Evolutionary conservation across 1,140 invertebrate species (phyloP).

Genomic region (Arctopsyche grandis): DNA sequence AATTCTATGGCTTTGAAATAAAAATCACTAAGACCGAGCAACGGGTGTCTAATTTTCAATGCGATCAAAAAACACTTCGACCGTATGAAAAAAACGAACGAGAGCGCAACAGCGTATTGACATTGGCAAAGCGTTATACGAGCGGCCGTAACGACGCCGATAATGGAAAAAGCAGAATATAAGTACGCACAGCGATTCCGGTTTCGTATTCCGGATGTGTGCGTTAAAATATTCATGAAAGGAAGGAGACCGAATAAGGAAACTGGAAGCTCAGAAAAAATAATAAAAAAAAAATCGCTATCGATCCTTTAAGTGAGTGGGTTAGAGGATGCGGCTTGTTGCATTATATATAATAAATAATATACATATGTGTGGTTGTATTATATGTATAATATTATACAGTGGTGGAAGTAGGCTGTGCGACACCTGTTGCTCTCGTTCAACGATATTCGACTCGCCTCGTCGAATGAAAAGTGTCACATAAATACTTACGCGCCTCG

Average conservation of each 20-base stretch:
- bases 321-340: too few species aligned
- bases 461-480: too few species aligned
- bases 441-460: too few species aligned
- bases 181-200: background rate
- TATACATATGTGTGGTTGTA: too few species aligned
- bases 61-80: too few species aligned
- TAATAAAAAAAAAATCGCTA: slow-evolving; percentile 5
- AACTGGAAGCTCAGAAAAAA: background rate
- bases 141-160: background rate
- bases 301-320: slow-evolving; percentile 4
- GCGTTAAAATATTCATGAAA: slow-evolving; percentile 20
- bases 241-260: background rate
- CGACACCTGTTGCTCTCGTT: slow-evolving; percentile 6
- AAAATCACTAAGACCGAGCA: background rate
- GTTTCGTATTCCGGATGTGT: background rate
- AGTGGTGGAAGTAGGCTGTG: background rate
- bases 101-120: background rate
- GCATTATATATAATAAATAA: too few species aligned
- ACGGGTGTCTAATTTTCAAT: background rate
- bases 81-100: background rate
- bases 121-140: background rate
- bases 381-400: too few species aligned
- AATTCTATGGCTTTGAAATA: too few species aligned
- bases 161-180: background rate
- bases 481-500: too few species aligned